Evolutionary conservation across 1,140 invertebrate genomes (phyloP).

Genomic region (Leptonema lineaticorne): DNA sequence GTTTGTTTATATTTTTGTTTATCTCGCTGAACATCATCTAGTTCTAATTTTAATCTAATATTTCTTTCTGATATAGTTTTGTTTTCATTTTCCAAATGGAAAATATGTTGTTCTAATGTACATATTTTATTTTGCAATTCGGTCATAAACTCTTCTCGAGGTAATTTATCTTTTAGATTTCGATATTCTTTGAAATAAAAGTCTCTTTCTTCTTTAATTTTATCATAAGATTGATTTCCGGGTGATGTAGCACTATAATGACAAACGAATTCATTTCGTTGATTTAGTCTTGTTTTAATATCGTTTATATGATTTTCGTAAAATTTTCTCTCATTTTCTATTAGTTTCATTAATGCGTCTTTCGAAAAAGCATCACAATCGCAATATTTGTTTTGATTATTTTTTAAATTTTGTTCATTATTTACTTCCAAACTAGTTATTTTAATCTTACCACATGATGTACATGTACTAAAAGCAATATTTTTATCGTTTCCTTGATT

Average conservation of each 20-base stretch:
- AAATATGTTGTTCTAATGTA: conserved; percentile 53
- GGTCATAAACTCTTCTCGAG: conserved; percentile 47
- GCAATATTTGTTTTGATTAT: background rate
- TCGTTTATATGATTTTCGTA: conserved; percentile 52
- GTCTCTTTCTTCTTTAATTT: conserved; percentile 50
- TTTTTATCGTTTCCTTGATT: background rate
- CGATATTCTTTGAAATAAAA: conserved; percentile 52
- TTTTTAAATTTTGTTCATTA: background rate
- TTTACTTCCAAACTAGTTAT: background rate
- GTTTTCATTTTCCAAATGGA: conserved; percentile 54
- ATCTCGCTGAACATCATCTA: conserved; percentile 12
- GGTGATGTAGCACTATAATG: background rate
- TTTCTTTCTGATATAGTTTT: conserved; percentile 44
- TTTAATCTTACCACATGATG: background rate
- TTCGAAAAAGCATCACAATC: conserved; percentile 41
- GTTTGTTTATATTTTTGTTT: conserved; percentile 7
- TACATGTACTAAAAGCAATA: background rate
- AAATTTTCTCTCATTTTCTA: conserved; percentile 52
- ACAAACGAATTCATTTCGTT: conserved; percentile 46
- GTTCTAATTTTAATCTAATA: conserved; percentile 10
- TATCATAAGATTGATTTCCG: conserved; percentile 44
- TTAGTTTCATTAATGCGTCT: conserved; percentile 48
- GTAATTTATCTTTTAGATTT: conserved; percentile 47
- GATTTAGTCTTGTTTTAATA: conserved; percentile 50
- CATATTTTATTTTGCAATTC: conserved; percentile 49